phyloP scores from a whole-genome alignment of 2,797 vertebrate genomes.

The Schizothorax lantsangensis region DNA sequence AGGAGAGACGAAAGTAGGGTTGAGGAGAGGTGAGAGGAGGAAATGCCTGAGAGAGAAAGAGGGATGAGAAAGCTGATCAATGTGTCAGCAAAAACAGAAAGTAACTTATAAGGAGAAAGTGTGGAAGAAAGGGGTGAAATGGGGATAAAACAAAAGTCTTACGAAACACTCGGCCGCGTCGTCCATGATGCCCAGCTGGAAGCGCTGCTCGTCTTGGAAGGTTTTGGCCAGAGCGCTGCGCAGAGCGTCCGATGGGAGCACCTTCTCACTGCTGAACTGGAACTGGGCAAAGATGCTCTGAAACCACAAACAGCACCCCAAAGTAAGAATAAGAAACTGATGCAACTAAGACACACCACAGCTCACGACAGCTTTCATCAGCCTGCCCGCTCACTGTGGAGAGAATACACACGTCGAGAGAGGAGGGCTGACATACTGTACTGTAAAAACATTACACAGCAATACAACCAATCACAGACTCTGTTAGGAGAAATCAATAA shows the following conservation, averaged over 20 bases:
- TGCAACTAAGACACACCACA: constrained; percentile 46
- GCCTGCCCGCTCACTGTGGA: neutral
- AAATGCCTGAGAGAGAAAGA: constrained; percentile 20
- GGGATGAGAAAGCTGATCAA: neutral
- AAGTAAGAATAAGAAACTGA: neutral
- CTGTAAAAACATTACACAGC: constrained; percentile 25
- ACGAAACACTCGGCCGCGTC: constrained; percentile 98
- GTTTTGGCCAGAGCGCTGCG: constrained; percentile 96
- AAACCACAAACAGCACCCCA: constrained; percentile 39
- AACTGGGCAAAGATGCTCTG: constrained; percentile 98
- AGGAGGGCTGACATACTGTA: constrained; percentile 16
- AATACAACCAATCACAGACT: constrained; percentile 4
- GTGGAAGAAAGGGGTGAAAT: neutral
- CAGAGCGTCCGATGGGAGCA: constrained; percentile 93
- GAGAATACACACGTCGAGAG: neutral
- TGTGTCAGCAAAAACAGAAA: constrained; percentile 33
- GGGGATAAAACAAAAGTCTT: constrained; percentile 69
- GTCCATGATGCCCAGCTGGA: constrained; percentile 98
- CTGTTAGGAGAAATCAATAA: neutral
- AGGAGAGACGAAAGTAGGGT: constrained; percentile 4
- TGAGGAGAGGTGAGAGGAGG: constrained; percentile 15
- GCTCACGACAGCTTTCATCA: constrained; percentile 35
- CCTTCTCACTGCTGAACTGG: constrained; percentile 96
- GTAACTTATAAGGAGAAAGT: constrained; percentile 3
- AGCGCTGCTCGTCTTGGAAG: constrained; percentile 96